Evolutionary conservation across 2,888 invertebrate species (phyloP).

Genomic region (Zaprionus obscuricornis): DNA sequence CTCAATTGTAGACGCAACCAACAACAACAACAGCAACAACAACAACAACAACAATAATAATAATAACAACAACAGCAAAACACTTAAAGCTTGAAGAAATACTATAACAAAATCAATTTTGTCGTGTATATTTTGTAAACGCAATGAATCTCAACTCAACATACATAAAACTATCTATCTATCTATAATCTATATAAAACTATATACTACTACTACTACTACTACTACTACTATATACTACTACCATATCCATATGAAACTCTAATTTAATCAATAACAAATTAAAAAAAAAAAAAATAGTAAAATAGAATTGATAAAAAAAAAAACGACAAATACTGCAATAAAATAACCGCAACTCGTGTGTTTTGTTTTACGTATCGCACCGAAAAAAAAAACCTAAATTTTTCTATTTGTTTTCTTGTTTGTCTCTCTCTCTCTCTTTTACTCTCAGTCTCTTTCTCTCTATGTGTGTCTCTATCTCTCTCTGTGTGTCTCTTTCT

Average conservation of each 20-base stretch:
- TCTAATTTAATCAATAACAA: conserved; percentile 49
- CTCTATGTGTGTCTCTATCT: no score
- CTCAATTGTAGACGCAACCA: conserved; percentile 22
- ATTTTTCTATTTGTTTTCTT: conserved; percentile 32
- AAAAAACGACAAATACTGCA: conserved; percentile 42
- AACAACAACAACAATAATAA: conserved; percentile 30
- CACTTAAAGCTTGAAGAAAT: conserved; percentile 33
- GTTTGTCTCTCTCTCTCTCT: conserved; percentile 33
- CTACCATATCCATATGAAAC: no score
- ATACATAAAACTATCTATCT: conserved; percentile 32
- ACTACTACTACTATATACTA: no score
- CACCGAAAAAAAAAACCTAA: conserved; percentile 35
- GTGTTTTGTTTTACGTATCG: conserved; percentile 63
- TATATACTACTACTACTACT: no score
- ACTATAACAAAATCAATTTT: conserved; percentile 10
- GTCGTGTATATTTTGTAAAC: conserved; percentile 62
- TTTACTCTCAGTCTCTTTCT: no score
- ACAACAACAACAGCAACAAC: conserved; percentile 34
- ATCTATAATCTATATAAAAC: conserved; percentile 18
- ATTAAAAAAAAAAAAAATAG: conserved; percentile 60
- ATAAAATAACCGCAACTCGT: conserved; percentile 68
- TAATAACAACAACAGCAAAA: conserved; percentile 25
- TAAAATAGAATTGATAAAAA: no score
- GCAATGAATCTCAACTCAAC: conserved; percentile 42
- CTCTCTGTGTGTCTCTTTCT: neutral